Base-by-base conservation (phyloP, 2,113 vertebrate genomes). In the Sylvilagus bachmani region DNA sequence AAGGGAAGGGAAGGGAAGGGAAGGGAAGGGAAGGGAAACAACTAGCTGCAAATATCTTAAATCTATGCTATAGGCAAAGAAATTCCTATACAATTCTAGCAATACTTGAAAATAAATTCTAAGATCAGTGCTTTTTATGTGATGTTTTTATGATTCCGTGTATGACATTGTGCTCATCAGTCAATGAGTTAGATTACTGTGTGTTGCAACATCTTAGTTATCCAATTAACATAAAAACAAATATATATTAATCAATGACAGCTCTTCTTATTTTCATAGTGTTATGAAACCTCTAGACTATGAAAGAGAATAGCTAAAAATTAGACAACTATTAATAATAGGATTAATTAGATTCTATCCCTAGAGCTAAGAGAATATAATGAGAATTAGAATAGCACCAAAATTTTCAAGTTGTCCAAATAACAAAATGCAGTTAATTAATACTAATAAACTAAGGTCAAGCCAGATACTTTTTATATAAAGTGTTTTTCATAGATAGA, bases 301-400 rank as follows among this genome's bases (percentile, higher is more conserved):
- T 36, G 11, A 95, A 97, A 74, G 9, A 66, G 86, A 33, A 66
- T 92, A 49, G 21, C 71, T 89, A 93, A 92, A 91, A 95, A 92
- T 10, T 82, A 96, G 92, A 87, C 82, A 93, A 88, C 88, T 95
- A 64, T 44, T 88, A 96, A 95, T 96, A 96, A 61, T 90, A 92
- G 79, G n/a, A 38, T 69, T 96, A 94, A 90, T 97, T 94, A 95
- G 22, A 31, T 51, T 95, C 82, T 86, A 58, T n/a, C 29, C 0
- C 0, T 91, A 94, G 69, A 21, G 49, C 58, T 90, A 95, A 90
- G 36, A 71, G 89, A 95, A 94, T 96, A 31, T 0, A 87, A 4
- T 85, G 36, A 69, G 66, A 96, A 95, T 97, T 95, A 61, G 19
- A 79, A 31, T 75, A 93, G 6, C 4, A 89, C 13, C 0, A 67